A percentile compares a stretch with the other conserved stretches of the same genome.
These are phyloP conservation scores for Eptesicus fuscus DNA, from an alignment of 2,113 vertebrate species.

Conservation along the genomic window DNA sequence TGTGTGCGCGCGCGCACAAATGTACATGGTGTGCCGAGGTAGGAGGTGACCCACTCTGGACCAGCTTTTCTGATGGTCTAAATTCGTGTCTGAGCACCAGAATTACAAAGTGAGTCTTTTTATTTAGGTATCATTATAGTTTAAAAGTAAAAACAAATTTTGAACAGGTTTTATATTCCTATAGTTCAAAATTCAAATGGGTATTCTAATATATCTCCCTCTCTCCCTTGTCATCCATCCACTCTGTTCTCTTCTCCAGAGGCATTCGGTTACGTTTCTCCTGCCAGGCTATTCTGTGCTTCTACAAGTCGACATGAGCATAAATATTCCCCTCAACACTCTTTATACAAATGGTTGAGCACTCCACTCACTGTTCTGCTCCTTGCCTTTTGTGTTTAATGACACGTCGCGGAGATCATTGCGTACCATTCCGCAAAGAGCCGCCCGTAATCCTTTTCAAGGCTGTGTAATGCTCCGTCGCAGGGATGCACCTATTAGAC, in stretches of 20 bases:
- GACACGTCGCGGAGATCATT: neutral
- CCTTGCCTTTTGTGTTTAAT: neutral
- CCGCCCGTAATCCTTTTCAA: neutral
- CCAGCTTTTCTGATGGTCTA: neutral
- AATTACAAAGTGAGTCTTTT: neutral
- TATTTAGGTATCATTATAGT: neutral
- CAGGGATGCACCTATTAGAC: neutral
- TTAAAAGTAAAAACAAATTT: neutral
- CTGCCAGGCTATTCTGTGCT: neutral
- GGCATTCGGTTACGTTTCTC: neutral
- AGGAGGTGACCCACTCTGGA: neutral
- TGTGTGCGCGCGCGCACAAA: fast-evolving
- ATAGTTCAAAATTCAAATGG: neutral
- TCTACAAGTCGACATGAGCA: neutral
- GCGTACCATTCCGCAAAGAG: neutral
- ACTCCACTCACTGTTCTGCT: neutral
- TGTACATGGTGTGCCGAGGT: fast-evolving
- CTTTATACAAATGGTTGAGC: neutral
- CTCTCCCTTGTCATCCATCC: neutral
- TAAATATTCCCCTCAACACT: too few species aligned
- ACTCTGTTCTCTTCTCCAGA: neutral
- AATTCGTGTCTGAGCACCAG: neutral
- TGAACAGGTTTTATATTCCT: neutral
- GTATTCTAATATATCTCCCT: neutral
- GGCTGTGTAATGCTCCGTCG: neutral